Percentiles rank a stretch among this genome's conserved stretches.
These are phyloP conservation scores for Chelonia mydas DNA, from an alignment of 2,797 vertebrate species.

Conservation along the genomic window DNA sequence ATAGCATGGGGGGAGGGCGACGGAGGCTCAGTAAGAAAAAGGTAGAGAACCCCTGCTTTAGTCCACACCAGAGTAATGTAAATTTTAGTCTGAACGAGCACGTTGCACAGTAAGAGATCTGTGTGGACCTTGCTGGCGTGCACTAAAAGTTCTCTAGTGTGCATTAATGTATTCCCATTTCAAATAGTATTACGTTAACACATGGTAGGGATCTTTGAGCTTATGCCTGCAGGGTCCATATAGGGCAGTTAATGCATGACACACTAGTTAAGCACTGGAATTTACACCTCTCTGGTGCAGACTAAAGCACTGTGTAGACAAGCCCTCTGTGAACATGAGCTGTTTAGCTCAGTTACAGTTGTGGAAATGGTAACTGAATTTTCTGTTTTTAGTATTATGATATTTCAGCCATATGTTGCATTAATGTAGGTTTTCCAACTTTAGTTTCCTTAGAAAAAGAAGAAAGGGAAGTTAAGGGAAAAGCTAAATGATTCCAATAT, in stretches of 20 bases:
- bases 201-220: not conserved
- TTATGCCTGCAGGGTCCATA: not conserved
- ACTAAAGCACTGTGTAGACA: not conserved
- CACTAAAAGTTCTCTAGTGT: not conserved
- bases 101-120: too few relatives aligned
- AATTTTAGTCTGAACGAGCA: not conserved
- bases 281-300: not conserved
- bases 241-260: not conserved
- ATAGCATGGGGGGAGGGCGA: too few relatives aligned
- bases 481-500: not conserved
- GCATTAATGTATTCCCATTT: not conserved
- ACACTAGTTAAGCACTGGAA: not conserved
- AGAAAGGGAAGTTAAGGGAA: not conserved
- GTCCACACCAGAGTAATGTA: too few relatives aligned
- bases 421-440: slow-evolving; percentile 25
- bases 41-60: too few relatives aligned
- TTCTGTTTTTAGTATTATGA: slow-evolving; percentile 45
- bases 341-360: slow-evolving; percentile 62
- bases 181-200: not conserved
- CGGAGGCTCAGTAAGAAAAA: too few relatives aligned
- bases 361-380: slow-evolving; percentile 68
- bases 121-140: not conserved
- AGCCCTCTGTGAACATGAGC: slow-evolving; percentile 12
- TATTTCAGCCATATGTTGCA: slow-evolving; percentile 71
- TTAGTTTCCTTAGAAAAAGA: slow-evolving; percentile 7